Base-by-base conservation (phyloP, 2,113 vertebrate genomes). In the Todiramphus saurophagus region DNA sequence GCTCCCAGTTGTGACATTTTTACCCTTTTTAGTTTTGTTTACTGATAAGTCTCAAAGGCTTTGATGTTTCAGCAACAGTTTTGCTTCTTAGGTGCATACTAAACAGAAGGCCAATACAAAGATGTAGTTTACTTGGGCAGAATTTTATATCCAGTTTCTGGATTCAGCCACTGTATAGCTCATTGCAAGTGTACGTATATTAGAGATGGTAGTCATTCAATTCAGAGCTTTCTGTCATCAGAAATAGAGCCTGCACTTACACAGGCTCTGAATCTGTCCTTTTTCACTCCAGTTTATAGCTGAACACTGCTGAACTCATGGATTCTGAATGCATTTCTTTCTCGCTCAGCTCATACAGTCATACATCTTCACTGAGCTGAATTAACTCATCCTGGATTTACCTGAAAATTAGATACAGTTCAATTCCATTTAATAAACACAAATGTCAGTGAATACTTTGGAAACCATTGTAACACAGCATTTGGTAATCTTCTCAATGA, bases 381-480 rank as follows among this genome's bases (percentile, higher is more conserved):
- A 87, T 68, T 77, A 51, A 56, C 24, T 53, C 44, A 69, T 59
- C 21, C 48, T 31, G 30, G 6, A 44, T 70, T 83, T 95, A 82
- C 50, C 50, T 79, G 55, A 75, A 89, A 87, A 69, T 46, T 64
- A 77, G 41, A 90, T 60, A 24, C 46, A 70, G 5, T 67, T 70
- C 16, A 69, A 69, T 83, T 80, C 14, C 19, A 66, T 68, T 88
- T 89, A 92, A 77, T 11, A 80, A 91, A 74, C 0, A 0, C 2
- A 0, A 68, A 48, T 31, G 27, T 51, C 43, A 92, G 16, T 0
- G 1, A 48, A 21, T 68, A 62, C 56, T 68, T 78, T 0, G 0
- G 35, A 81, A 94, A 89, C 14, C 3, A 18, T 13, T 77, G 25
- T 56, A 86, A 81, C 0, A 21, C 2, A 56, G 7, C 18, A 66